Conservation (phyloP, 2,888 invertebrate species). For the Belgica antarctica region DNA sequence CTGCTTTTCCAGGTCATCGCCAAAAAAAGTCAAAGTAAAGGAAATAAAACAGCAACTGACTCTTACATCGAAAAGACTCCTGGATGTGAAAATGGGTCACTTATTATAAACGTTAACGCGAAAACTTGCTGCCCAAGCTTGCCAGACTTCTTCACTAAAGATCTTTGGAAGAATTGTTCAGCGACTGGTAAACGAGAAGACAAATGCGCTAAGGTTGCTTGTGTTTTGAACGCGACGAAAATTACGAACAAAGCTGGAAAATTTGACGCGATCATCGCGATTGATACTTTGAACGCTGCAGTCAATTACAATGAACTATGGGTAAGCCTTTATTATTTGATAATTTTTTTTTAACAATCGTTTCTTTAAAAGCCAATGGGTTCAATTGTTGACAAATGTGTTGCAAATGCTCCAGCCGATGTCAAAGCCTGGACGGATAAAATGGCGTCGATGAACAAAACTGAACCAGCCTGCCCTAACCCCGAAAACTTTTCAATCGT, state of each 20-base stretch:
- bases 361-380: neutral
- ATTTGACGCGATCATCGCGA: neutral
- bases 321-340: neutral
- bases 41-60: no score
- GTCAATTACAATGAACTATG: neutral
- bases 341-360: no score
- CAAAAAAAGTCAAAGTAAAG: no score
- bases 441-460: neutral
- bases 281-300: neutral
- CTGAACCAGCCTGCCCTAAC: neutral
- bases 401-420: neutral
- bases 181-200: no score
- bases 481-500: neutral
- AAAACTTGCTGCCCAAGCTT: neutral
- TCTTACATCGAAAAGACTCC: neutral
- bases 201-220: neutral
- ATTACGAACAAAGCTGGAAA: neutral
- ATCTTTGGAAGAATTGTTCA: neutral
- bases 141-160: neutral
- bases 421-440: neutral
- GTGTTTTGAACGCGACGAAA: neutral
- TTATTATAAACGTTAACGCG: neutral
- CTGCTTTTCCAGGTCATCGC: no score
- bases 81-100: neutral
- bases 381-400: neutral